These are phyloP conservation scores for Phymorhynchus buccinoides DNA, from an alignment of 1,140 invertebrate species.

Conservation along the genomic window DNA sequence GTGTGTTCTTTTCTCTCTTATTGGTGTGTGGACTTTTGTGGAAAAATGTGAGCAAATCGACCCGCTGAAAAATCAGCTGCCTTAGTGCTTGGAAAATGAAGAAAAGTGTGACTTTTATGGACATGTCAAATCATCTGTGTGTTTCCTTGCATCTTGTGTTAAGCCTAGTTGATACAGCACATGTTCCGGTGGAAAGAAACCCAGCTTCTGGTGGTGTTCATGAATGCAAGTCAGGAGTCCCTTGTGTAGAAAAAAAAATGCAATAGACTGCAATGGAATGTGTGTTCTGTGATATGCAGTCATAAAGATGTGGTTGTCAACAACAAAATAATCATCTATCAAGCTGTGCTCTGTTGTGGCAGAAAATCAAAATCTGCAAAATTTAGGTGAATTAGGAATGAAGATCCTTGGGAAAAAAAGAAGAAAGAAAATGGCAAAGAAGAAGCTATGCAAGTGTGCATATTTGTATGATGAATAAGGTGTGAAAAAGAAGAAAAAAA, in stretches of 20 bases:
- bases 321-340: not conserved
- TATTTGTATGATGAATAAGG: not conserved
- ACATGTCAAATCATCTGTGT: not conserved
- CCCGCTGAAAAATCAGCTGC: not conserved
- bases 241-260: not conserved
- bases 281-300: not conserved
- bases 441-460: not conserved
- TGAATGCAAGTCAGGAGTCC: not conserved
- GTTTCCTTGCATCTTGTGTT: not conserved
- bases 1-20: not conserved
- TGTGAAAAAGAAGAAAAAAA: not conserved
- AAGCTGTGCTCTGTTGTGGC: not conserved
- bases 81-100: not conserved
- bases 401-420: not conserved
- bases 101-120: not conserved
- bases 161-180: not conserved
- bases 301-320: not conserved
- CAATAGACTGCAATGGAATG: not conserved
- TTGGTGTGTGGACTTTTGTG: not conserved
- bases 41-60: too few relatives aligned
- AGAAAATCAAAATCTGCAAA: not conserved
- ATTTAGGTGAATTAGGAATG: not conserved
- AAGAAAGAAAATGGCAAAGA: not conserved
- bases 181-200: not conserved
- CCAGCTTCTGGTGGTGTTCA: not conserved